Conservation (phyloP, 2,113 vertebrate genomes). For the Dipodomys spectabilis region DNA sequence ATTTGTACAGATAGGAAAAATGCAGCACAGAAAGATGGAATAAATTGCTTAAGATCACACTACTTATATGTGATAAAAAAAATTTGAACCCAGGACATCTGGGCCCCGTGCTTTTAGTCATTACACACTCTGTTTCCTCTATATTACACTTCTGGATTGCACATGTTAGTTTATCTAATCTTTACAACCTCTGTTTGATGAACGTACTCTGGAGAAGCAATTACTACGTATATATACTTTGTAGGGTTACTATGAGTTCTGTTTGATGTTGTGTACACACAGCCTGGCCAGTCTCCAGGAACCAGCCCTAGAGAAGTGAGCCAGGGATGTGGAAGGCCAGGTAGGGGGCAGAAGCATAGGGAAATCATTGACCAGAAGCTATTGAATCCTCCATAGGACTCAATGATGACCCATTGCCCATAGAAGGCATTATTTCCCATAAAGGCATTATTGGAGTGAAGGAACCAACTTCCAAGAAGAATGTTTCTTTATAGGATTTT, state of each 20-base stretch:
- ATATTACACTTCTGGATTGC: background rate
- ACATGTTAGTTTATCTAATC: background rate
- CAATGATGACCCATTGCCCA: background rate
- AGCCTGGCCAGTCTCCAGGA: background rate
- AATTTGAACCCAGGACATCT: background rate
- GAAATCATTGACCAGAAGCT: background rate
- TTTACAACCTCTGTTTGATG: background rate
- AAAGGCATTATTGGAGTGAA: background rate
- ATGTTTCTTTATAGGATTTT: conserved; percentile 14
- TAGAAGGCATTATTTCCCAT: no score
- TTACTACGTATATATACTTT: background rate
- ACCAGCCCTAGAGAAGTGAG: background rate
- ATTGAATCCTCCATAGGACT: background rate
- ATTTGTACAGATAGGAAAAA: background rate
- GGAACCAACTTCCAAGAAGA: background rate
- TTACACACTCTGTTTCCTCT: background rate
- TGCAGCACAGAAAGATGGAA: background rate
- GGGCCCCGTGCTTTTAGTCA: background rate
- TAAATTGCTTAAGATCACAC: background rate
- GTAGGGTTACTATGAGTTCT: background rate
- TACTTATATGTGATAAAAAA: background rate
- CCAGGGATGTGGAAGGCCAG: background rate
- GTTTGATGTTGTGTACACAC: background rate
- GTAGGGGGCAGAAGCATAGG: background rate
- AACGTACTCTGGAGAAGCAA: background rate